Conservation (phyloP, 2,888 invertebrate species). For the Sphinx pinastri region DNA sequence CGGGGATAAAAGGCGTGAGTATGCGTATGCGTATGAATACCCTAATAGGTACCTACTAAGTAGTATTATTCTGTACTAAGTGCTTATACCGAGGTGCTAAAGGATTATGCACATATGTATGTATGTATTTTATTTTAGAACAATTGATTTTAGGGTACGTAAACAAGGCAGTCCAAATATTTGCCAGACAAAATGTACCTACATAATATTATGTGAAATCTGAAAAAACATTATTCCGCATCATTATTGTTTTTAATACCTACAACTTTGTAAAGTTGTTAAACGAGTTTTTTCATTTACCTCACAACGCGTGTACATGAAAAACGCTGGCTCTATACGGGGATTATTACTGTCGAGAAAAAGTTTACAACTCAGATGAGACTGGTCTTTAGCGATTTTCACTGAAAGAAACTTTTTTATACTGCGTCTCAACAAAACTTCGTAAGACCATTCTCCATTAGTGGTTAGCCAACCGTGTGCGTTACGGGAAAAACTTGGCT, state of each 20-base stretch:
- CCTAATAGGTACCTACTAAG: too few relatives aligned
- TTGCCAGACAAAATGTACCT: too few relatives aligned
- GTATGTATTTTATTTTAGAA: too few relatives aligned
- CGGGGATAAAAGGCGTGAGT: too few relatives aligned
- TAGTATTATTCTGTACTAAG: too few relatives aligned
- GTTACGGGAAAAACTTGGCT: constrained; percentile 69
- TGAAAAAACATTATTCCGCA: background rate
- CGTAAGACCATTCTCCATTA: constrained; percentile 71
- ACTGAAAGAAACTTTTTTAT: constrained; percentile 53
- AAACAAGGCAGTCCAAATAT: too few relatives aligned
- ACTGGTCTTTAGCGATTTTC: constrained; percentile 62
- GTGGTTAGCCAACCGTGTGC: constrained; percentile 71
- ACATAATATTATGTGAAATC: too few relatives aligned
- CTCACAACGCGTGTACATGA: constrained; percentile 29
- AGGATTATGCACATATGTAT: too few relatives aligned
- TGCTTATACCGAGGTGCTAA: too few relatives aligned
- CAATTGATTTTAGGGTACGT: too few relatives aligned
- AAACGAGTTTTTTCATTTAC: constrained; percentile 2
- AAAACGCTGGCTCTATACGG: constrained; percentile 26
- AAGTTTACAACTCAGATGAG: constrained; percentile 56
- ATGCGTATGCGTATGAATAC: too few relatives aligned
- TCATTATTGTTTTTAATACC: background rate
- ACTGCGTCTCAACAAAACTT: constrained; percentile 53
- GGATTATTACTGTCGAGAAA: constrained; percentile 53
- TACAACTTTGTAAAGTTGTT: constrained; percentile 6